These are phyloP conservation scores for Prochilodus magdalenae DNA, from an alignment of 2,113 vertebrate species.

Conservation along the genomic window DNA sequence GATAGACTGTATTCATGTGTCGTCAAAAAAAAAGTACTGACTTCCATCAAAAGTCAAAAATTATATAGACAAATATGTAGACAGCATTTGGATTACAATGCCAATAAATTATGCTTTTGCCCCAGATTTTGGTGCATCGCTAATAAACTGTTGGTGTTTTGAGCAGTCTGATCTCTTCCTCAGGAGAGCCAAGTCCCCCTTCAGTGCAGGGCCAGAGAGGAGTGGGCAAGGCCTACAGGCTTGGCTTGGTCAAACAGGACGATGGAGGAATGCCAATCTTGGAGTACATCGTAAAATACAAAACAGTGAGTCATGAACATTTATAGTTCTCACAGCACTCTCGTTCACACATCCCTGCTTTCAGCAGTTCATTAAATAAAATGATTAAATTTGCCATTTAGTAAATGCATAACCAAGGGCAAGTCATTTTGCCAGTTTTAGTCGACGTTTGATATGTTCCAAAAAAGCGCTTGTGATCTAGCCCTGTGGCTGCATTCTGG, in stretches of 20 bases:
- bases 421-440: background rate
- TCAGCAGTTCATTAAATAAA: background rate
- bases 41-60: too few species aligned
- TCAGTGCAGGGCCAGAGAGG: slow-evolving; percentile 93
- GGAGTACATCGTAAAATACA: slow-evolving; percentile 97
- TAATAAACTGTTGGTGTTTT: background rate
- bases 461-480: background rate
- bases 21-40: too few species aligned
- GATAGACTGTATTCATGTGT: too few species aligned
- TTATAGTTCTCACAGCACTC: background rate
- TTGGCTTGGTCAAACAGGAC: slow-evolving; percentile 95
- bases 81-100: too few species aligned
- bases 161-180: background rate
- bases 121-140: background rate
- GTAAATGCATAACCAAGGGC: background rate
- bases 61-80: background rate
- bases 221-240: slow-evolving; percentile 91
- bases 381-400: background rate
- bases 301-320: slow-evolving; percentile 85
- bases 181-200: slow-evolving; percentile 96
- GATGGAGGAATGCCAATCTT: slow-evolving; percentile 96
- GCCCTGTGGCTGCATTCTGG: background rate
- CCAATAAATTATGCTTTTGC: too few species aligned
- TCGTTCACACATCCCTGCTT: background rate
- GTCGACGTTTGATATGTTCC: background rate